Base-by-base conservation (phyloP, 1,140 invertebrate genomes). In the Gonatopus flavifemur region DNA sequence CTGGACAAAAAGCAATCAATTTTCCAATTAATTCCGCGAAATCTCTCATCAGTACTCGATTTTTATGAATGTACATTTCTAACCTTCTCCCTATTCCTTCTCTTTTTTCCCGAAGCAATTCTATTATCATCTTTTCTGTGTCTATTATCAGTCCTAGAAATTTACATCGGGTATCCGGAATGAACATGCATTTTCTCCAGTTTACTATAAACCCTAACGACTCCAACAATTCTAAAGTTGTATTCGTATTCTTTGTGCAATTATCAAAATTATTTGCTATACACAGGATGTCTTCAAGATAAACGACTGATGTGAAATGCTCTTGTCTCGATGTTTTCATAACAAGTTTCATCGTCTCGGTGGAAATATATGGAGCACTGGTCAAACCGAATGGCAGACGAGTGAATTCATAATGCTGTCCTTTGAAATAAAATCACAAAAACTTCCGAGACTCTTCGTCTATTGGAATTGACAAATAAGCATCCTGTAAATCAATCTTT, bases 281-380 rank as follows among this genome's bases (percentile, higher is more conserved):
- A 1, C 37, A n/a, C 2, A 49, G 36, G 10, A 37, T 9, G 28
- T 54, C 46, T n/a, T 54, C 25, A 1, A 54, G 12, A 16, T 40
- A 43, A n/a, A 37, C 31, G 8, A 54, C 20, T 4, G 49, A 57
- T 18, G 47, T 35, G 12, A 10, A 36, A 6, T 41, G 50, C 47
- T 16, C 38, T 6, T n/a, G 16, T 18, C 57, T 24, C 13, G 57
- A 24, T 39, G 30, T 38, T n/a, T n/a, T n/a, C n/a, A n/a, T n/a
- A 1, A 61, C 45, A 5, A 56, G 52, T 52, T 57, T 65, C 46
- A 57, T 35, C n/a, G 62, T 12, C 35, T 65, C 63, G 1, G 60
- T 65, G 28, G 62, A 62, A 3, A 57, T 15, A 50, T 40, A 51
- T n/a, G 55, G 59, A 15, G 48, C 47, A 0, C 31, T 40, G 13